Conservation (phyloP, 2,888 invertebrate genomes). For the Synergus japonicus region DNA sequence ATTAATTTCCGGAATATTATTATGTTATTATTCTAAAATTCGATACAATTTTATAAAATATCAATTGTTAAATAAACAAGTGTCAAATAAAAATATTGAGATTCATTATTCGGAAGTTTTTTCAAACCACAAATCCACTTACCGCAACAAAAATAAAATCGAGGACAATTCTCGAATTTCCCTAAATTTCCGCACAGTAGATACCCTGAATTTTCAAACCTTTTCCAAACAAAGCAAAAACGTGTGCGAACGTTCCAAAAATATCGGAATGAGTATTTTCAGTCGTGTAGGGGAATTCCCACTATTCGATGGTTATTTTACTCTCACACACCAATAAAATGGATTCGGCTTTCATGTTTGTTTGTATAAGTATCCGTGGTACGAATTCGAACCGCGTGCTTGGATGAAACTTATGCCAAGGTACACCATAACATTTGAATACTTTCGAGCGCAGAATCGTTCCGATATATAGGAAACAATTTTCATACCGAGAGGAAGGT, state of each 20-base stretch:
- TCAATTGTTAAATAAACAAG: too few relatives aligned
- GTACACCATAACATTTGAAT: constrained; percentile 46
- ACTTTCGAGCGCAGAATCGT: constrained; percentile 17
- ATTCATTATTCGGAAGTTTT: too few relatives aligned
- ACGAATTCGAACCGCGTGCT: constrained; percentile 41
- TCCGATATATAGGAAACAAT: constrained; percentile 25
- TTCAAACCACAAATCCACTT: too few relatives aligned
- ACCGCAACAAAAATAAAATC: too few relatives aligned
- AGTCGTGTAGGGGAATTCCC: not conserved
- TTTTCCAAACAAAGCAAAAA: not conserved
- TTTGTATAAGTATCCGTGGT: not conserved
- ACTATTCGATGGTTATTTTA: not conserved
- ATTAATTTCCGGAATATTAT: too few relatives aligned
- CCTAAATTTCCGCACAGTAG: too few relatives aligned
- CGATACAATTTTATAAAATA: too few relatives aligned
- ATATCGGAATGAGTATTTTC: not conserved
- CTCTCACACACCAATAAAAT: constrained; percentile 8
- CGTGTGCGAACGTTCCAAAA: not conserved
- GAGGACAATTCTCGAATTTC: too few relatives aligned
- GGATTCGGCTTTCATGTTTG: not conserved
- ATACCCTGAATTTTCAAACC: too few relatives aligned
- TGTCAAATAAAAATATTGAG: too few relatives aligned
- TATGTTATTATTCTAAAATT: too few relatives aligned
- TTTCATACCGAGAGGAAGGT: constrained; percentile 32
- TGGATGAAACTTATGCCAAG: constrained; percentile 17